Evolutionary conservation across 2,113 vertebrate genomes (phyloP), one percentile per base, ranked within the genome.

Genomic region (Chaenocephalus aceratus): DNA sequence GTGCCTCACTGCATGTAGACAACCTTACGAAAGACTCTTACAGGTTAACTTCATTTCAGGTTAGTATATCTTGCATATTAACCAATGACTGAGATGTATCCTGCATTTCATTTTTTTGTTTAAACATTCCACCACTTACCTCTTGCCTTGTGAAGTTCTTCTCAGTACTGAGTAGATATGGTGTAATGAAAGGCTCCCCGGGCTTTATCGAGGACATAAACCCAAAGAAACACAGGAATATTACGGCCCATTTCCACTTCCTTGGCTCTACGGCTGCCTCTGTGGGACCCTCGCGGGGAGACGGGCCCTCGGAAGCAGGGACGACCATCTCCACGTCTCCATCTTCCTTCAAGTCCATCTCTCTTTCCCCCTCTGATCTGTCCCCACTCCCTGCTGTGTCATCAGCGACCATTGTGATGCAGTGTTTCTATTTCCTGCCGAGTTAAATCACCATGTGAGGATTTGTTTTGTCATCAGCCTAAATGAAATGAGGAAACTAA

Each of bases 181-280:
- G 97, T 0, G 97, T 97, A 54, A 97, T 96, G 89, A 98, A 98
- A 15, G 96, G 93, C 79, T 97, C 97, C 1, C 96, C 97, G 0
- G 97, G 97, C 63, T 94, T 95, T 34, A 97, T 79, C 51, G 97
- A 96, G 0, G 88, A 61, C 96, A 97, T 94, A 83, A 98, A 98
- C 51, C 97, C 97, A 0, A 95, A 98, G 79, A 97, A 93, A 69
- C 97, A 98, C 54, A 98, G 88, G 68, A 93, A 97, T 49, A 89
- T 69, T 5, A 97, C 96, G 0, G 96, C 91, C 84, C 88, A 91
- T 21, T 88, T 93, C 96, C 95, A 96, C 12, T 91, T 85, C 12
- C 46, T 63, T 36, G 75, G 56, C 5, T 81, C 56, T 8, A 0
- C 41, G n/a, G 49, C 13, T 26, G 83, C 80, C 30, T 60, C 68